Conservation (phyloP, 2,113 vertebrate genomes). For the Oxyura jamaicensis region DNA sequence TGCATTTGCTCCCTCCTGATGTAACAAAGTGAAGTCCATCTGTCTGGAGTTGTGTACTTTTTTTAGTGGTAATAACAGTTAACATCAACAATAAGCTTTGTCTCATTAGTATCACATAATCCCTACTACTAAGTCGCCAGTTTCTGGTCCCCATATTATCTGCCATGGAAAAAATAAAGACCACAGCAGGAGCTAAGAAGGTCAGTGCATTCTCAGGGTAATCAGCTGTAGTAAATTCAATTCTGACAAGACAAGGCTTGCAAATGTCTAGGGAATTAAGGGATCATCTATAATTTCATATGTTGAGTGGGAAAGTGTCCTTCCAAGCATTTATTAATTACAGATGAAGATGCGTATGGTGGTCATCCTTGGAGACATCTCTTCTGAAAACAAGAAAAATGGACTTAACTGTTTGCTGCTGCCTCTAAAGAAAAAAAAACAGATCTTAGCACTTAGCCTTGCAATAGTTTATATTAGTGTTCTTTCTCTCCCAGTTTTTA, state of each 20-base stretch:
- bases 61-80: conserved; percentile 68
- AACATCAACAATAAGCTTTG: conserved; percentile 67
- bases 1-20: conserved; percentile 44
- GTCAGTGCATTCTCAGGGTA: conserved; percentile 80
- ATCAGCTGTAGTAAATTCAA: conserved; percentile 78
- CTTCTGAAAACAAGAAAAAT: conserved; percentile 12
- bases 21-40: conserved; percentile 64
- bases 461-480: not conserved
- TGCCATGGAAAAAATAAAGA: conserved; percentile 62
- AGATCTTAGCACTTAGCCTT: not conserved
- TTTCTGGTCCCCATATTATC: conserved; percentile 71
- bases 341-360: not conserved
- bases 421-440: not conserved
- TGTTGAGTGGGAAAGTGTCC: conserved; percentile 59
- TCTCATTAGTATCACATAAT: conserved; percentile 75
- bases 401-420: conserved; percentile 17
- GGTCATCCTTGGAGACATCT: conserved; percentile 6
- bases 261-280: conserved; percentile 72
- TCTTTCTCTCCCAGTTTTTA: not conserved
- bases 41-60: conserved; percentile 49
- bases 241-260: conserved; percentile 74
- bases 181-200: conserved; percentile 76
- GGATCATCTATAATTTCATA: conserved; percentile 73
- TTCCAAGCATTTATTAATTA: conserved; percentile 62
- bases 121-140: conserved; percentile 57